Conservation (phyloP, 2,888 invertebrate genomes). For the Gymnoscelis rufifasciata region DNA sequence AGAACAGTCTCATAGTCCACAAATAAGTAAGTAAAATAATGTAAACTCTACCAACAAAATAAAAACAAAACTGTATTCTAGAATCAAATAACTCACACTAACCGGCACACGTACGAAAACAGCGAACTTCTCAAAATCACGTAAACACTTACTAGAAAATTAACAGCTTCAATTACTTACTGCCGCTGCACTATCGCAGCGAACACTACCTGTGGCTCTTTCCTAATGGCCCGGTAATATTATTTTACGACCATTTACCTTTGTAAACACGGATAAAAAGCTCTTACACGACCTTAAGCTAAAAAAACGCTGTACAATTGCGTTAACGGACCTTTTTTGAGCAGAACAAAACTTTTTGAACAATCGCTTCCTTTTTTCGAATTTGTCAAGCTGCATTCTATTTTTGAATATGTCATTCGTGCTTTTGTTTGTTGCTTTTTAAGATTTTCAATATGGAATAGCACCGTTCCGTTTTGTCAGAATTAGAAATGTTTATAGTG, state of each 20-base stretch:
- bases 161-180: conserved; percentile 64
- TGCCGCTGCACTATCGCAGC: conserved; percentile 54
- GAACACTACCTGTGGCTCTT: conserved; percentile 72
- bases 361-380: conserved; percentile 35
- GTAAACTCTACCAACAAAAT: not conserved
- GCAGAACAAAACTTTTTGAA: conserved; percentile 44
- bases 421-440: conserved; percentile 21
- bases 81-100: conserved; percentile 4
- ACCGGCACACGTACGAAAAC: conserved; percentile 32
- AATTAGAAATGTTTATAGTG: conserved; percentile 2
- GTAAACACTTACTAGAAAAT: conserved; percentile 54
- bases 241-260: conserved; percentile 73
- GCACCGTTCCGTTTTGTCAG: conserved; percentile 32
- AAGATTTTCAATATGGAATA: conserved; percentile 37
- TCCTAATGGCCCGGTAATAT: conserved; percentile 68
- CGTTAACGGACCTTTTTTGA: conserved; percentile 51
- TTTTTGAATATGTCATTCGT: conserved; percentile 25
- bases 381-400: conserved; percentile 37
- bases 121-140: conserved; percentile 41
- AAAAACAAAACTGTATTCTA: not conserved
- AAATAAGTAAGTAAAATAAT: too few species aligned
- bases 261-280: conserved; percentile 70
- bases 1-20: too few species aligned
- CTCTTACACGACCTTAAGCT: conserved; percentile 50
- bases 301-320: conserved; percentile 64